These are phyloP conservation scores for Pelodytes ibericus DNA, from an alignment of 2,797 vertebrate species.

Conservation along the genomic window DNA sequence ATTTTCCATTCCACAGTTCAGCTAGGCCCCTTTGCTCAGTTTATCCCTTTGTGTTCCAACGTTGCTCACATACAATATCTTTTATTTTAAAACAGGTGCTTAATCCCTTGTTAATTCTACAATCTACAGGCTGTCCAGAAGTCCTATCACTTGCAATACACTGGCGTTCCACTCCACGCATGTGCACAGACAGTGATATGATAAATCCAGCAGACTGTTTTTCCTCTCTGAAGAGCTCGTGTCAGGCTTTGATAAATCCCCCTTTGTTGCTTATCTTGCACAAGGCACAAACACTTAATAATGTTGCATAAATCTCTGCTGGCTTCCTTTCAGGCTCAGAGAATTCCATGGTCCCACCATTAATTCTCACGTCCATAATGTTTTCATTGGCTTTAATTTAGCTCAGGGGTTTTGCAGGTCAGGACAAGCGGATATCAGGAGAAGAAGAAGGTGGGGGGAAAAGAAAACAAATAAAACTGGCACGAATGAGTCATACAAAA, in stretches of 20 bases:
- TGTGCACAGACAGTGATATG: constrained; percentile 36
- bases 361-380: constrained; percentile 53
- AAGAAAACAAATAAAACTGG: constrained; percentile 39
- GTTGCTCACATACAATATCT: constrained; percentile 2
- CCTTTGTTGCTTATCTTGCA: constrained; percentile 57
- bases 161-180: constrained; percentile 24
- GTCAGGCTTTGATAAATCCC: constrained; percentile 55
- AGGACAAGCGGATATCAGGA: constrained; percentile 29
- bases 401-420: constrained; percentile 44
- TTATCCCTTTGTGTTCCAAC: constrained; percentile 6
- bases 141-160: constrained; percentile 13
- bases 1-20: neutral
- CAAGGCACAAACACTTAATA: constrained; percentile 57
- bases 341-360: constrained; percentile 45
- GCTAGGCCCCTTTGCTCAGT: neutral
- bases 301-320: constrained; percentile 54
- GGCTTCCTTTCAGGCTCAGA: constrained; percentile 53
- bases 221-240: constrained; percentile 52
- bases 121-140: constrained; percentile 24
- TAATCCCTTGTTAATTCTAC: constrained; percentile 27
- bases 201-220: constrained; percentile 50
- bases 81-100: constrained; percentile 12
- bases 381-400: constrained; percentile 58
- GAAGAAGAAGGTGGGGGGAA: constrained; percentile 24
- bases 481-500: constrained; percentile 28